Evolutionary conservation across 1,140 invertebrate genomes (phyloP), one percentile per base, ranked within the genome.

Genomic region (Akabosia matsudoensis): DNA sequence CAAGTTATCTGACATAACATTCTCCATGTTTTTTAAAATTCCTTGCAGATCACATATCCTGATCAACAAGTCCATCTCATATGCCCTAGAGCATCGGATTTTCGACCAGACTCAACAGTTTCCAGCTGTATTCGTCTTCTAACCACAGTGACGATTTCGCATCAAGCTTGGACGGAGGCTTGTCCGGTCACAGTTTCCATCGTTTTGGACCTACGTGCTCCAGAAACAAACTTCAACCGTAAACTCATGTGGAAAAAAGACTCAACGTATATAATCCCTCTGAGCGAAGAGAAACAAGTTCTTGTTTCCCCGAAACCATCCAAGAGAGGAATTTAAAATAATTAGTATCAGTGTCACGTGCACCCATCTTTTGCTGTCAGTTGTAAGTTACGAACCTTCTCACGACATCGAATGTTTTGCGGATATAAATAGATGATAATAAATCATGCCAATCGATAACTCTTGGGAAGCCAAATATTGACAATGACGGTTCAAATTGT

Each of bases 231-330:
- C 82, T 86, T 81, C 84, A 82, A 82, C 52, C 77, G 78, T 45
- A 83, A 82, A 64, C 77, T 82, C 33, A 84, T 88, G 61, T 84
- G 85, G 56, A 85, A 87, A 30, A 86, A 87, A 74, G 88, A 89
- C 67, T 87, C 89, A 81, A 88, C 88, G 22, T 89, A 89, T 71
- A 87, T 92, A 1, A 89, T 97, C 75, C 92, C 96, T 82, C 85
- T 97, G 1, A 95, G 94, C 83, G 93, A 94, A 83, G 92, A 95
- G 16, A 92, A 95, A 0, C 92, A 94, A 84, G 90, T 97, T n/a
- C 90, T 92, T 33, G 92, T 97, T 61, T 90, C 91, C 24, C 93
- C 93, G 0, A 97, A 96, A 85, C 90, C 93, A 3, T 91, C 95
- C 10, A 94, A 95, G 84, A 89, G 92, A 79, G 92, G 92, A 61